phyloP scores from a whole-genome alignment of 2,113 vertebrate genomes.

The Himantopus leucocephalus region DNA sequence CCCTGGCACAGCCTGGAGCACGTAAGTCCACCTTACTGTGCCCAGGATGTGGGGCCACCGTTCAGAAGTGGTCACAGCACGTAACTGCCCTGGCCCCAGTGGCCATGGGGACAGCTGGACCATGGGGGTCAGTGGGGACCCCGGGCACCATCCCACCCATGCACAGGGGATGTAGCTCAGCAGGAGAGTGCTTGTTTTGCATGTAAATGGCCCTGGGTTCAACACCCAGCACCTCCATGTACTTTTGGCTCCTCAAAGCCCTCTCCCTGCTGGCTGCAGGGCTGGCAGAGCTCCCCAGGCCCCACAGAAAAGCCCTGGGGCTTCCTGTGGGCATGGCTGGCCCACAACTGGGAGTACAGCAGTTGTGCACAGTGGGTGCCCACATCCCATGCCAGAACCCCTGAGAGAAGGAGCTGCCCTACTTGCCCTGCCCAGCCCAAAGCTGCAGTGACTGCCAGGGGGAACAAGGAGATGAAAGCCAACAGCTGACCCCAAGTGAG shows the following conservation, averaged over 20 bases:
- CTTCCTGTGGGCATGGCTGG: neutral
- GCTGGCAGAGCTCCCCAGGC: accelerated
- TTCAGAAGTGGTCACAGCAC: neutral
- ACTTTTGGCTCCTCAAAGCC: neutral
- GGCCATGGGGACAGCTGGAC: neutral
- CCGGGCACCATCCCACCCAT: accelerated
- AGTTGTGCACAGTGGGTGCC: neutral
- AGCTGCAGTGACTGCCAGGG: neutral
- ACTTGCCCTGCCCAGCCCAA: neutral
- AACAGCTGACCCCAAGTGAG: neutral
- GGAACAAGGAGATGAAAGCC: neutral
- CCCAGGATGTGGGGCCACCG: accelerated
- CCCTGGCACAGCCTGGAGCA: neutral
- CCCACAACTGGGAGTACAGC: neutral
- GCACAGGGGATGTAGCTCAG: neutral
- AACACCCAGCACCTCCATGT: neutral
- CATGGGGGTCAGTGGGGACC: neutral
- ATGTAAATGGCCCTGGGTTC: constrained; percentile 69
- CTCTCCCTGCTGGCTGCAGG: accelerated
- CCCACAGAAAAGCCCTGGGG: too few relatives aligned
- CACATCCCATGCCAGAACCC: too few relatives aligned
- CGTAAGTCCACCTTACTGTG: neutral
- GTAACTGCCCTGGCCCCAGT: neutral
- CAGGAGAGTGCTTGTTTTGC: constrained; percentile 5
- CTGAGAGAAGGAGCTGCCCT: neutral